These are phyloP conservation scores for Atherix ibis DNA, from an alignment of 2,888 invertebrate genomes.

Conservation along the genomic window DNA sequence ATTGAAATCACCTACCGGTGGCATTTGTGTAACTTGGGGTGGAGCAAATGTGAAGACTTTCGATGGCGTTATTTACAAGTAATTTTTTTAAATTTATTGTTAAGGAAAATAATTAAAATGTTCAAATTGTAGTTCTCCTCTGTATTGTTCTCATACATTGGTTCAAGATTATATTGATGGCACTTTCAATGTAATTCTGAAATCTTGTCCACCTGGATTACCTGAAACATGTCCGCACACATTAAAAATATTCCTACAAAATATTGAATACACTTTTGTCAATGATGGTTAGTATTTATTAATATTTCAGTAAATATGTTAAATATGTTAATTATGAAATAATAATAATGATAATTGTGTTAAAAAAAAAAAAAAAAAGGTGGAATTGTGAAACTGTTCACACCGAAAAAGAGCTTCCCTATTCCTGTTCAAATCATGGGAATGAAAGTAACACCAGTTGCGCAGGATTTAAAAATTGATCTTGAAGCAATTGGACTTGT, in stretches of 20 bases:
- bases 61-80: constrained; percentile 64
- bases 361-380: constrained; percentile 25
- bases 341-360: background rate
- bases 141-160: constrained; percentile 63
- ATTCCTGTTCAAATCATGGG: constrained; percentile 61
- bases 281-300: constrained; percentile 29
- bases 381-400: constrained; percentile 39
- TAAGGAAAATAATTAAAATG: constrained; percentile 1
- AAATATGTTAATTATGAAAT: no score
- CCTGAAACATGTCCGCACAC: constrained; percentile 34
- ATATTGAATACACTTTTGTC: constrained; percentile 47
- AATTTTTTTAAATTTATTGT: no score
- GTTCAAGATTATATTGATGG: constrained; percentile 53
- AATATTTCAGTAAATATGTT: background rate
- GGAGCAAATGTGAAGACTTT: constrained; percentile 72
- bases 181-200: constrained; percentile 50
- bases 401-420: constrained; percentile 39
- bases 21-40: constrained; percentile 66
- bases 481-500: constrained; percentile 50
- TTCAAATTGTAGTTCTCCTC: no score
- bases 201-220: constrained; percentile 39
- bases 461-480: constrained; percentile 49
- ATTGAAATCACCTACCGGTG: constrained; percentile 42
- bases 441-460: constrained; percentile 53
- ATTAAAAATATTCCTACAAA: constrained; percentile 43